Base-by-base conservation (phyloP, 2,797 vertebrate genomes). In the Sebastes hubbsi region DNA sequence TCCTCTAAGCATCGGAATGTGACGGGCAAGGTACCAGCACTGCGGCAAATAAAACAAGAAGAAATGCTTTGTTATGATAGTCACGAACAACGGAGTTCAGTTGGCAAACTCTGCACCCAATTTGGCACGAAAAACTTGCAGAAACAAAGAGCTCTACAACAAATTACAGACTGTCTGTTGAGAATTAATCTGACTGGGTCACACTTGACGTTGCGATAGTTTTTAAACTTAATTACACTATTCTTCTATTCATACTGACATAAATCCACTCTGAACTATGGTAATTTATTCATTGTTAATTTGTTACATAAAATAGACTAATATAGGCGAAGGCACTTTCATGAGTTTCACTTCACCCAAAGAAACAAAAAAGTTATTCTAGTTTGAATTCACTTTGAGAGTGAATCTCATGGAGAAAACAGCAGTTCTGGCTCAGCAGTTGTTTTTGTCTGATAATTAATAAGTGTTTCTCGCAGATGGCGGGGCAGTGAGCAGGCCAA, bases 1-100 rank as follows among this genome's bases (percentile, higher is more conserved):
- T 99, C 98, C 90, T 99, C 99, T 74, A 99, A 94, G 91, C 99
- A 99, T 32, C 98, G 96, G 92, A 99, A 99, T 0, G 99, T 99
- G 77, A 99, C 98, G 0, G 99, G 99, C 76, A 99, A 90, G 4
- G 99, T 99, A 29, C 99, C 99, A 61, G 99, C 98, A 81, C 99
- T 99, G 72, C 30, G 16, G 54, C 1, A 18, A 74, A 65, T 5
- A 49, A 56, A 62, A 72, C 4, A 63, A 9, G 46, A 46, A 58
- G 2, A 71, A 82, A 71, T 24, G 2, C 2, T 20, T 79, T 42
- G 59, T 27, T 75, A 13, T n/a, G 3, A n/a, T 6, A 2, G 60
- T 46, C 34, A 52, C 10, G 2, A 22, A 63, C 4, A 12, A n/a
- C 12, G 62, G 30, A 18, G 32, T 63, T 75, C 8, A 72, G 18